A percentile compares a stretch with the other conserved stretches of the same genome.
Evolutionary conservation across 2,888 invertebrate genomes (phyloP).

Genomic region (Aspidiotus destructor): DNA sequence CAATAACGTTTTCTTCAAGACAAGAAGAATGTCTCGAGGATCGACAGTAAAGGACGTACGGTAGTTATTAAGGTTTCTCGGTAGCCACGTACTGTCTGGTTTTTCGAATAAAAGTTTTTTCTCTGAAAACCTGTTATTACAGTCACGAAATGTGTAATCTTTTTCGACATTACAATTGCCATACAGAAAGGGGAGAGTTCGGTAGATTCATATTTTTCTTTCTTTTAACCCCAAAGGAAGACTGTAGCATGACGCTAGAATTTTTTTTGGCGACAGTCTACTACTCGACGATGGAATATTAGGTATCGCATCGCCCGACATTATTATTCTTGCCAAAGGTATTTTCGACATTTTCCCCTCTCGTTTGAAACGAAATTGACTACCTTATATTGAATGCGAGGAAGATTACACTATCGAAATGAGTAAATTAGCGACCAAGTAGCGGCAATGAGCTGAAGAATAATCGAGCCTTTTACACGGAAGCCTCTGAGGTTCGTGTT

Average conservation of each 20-base stretch:
- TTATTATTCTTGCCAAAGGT: neutral
- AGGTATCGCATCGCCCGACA: neutral
- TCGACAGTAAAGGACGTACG: constrained; percentile 15
- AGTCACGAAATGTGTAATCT: constrained; percentile 31
- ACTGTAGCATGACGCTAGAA: neutral
- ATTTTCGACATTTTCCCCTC: too few relatives aligned
- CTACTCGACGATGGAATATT: neutral
- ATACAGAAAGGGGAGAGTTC: neutral
- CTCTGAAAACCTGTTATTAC: constrained; percentile 30
- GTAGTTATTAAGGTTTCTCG: constrained; percentile 30
- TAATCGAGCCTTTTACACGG: too few relatives aligned
- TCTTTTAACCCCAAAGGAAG: neutral
- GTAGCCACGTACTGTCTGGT: constrained; percentile 31
- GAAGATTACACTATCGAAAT: too few relatives aligned
- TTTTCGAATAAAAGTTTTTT: constrained; percentile 24
- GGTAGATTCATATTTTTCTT: neutral
- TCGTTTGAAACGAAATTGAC: too few relatives aligned
- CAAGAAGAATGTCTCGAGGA: neutral
- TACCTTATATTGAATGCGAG: too few relatives aligned
- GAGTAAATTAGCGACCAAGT: too few relatives aligned
- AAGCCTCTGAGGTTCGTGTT: too few relatives aligned
- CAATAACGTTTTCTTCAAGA: constrained; percentile 5
- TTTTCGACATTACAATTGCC: neutral
- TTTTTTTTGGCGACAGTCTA: constrained; percentile 1
- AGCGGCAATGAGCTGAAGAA: too few relatives aligned